Base-by-base conservation (phyloP, 2,888 invertebrate genomes). In the Choreutis nemorana region DNA sequence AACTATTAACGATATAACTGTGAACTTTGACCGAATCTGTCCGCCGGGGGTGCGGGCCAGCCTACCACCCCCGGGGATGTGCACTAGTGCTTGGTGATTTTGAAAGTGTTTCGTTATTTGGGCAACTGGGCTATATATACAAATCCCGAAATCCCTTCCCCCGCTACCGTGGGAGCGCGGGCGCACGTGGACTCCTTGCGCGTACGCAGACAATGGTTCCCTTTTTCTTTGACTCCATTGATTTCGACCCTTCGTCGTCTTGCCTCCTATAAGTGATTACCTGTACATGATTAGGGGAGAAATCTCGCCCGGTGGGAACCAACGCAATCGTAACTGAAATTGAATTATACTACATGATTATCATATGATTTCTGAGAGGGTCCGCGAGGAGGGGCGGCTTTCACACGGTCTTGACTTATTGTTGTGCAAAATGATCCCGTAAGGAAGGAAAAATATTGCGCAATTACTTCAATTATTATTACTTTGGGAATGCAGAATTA, bases 191-290 rank as follows among this genome's bases (percentile, higher is more conserved):
- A 23, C 30, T 37, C 54, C 66, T 72, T 73, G 68, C 73, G 73
- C 48, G 67, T 60, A 50, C 65, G 65, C 67, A 63, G 44, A 77
- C 75, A 75, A 77, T 64, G 41, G 57, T 40, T 49, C 58, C 63
- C 64, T 58, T 46, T 51, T 73, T 67, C 67, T 73, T 71, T 70
- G 50, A 59, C 39, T 48, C 49, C 53, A 47, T 71, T 70, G 63
- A 72, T 65, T 65, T 51, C 58, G 61, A 62, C 75, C 78, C 75
- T 64, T 66, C 58, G 50, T 49, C 71, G 65, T 70, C 73, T 75
- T 75, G 50, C 64, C 63, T 55, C 62, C 41, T 71, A 71, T 70
- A 70, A 66, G 51, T 52, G 40, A 55, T 71, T 77, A 77, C 77
- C 75, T 77, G 70, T 59, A 55, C 46, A 52, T 50, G 38, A 40